Evolutionary conservation across 2,888 invertebrate genomes (phyloP), one percentile per base, ranked within the genome.

Genomic region (Mystacides longicornis): DNA sequence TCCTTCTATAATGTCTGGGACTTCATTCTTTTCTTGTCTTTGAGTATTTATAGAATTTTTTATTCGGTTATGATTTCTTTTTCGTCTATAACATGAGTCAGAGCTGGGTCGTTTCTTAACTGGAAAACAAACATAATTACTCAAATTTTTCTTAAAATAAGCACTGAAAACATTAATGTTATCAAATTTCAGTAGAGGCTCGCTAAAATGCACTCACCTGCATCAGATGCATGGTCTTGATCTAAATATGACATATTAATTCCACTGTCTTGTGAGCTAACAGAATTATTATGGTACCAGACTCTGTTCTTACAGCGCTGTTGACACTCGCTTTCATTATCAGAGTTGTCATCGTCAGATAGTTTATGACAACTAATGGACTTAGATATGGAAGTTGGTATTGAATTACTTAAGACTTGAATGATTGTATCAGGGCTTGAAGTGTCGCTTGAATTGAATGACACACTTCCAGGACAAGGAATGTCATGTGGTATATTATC

Each of bases 201-300:
- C 16, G 27, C 18, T 18, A 19, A 16, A 22, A 20, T 33, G n/a
- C 16, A 23, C 56, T 56, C 23, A 56, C 56, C 53, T 53, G 48
- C 42, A 21, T 56, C 56, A 56, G 77, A 75, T n/a, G 80, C 75
- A 42, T 49, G 49, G 55, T 86, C 86, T 11, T 80, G 80, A 63
- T 87, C 87, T 49, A 83, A 81, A 68, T 86, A 86, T 11, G 83
- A 81, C 70, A 87, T 73, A 66, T 87, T 87, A 55, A 88, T 87
- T 1, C 87, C 87, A 64, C 87, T 87, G 67, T 88, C 88, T 67
- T 87, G 87, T 3, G 86, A 87, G 64, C 87, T 86, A 51, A 85
- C 79, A 53, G 85, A 84, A 57, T 82, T 82, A 51, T 85, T 83
- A 63, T 83, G 80, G 58, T 83, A 82, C 69, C 83, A 81, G 22